Conservation (phyloP, 2,113 vertebrate species). For the Cololabis saira region DNA sequence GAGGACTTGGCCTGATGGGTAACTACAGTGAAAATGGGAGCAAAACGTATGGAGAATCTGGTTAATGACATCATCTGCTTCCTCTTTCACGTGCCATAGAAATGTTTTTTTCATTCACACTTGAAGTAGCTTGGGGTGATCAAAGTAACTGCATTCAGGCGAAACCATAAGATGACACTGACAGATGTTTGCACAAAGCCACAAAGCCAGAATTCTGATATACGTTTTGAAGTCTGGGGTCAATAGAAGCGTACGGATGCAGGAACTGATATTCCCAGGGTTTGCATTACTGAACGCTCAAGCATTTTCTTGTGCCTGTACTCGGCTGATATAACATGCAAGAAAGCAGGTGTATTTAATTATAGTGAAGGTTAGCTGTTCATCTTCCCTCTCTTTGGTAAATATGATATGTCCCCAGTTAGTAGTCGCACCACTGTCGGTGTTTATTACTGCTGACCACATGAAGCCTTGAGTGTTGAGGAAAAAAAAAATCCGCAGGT, state of each 20-base stretch:
- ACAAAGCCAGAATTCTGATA: slow-evolving; percentile 28
- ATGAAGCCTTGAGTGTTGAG: slow-evolving; percentile 40
- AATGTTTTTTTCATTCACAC: slow-evolving; percentile 54
- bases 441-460: slow-evolving; percentile 75
- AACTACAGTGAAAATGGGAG: slow-evolving; percentile 34
- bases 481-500: slow-evolving; percentile 69
- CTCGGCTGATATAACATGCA: slow-evolving; percentile 30
- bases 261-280: slow-evolving; percentile 32
- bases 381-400: slow-evolving; percentile 50
- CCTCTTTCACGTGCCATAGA: slow-evolving; percentile 54
- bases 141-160: slow-evolving; percentile 56
- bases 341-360: slow-evolving; percentile 47
- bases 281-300: slow-evolving; percentile 34
- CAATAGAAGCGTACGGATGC: slow-evolving; percentile 40
- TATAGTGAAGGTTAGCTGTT: slow-evolving; percentile 58
- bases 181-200: slow-evolving; percentile 64
- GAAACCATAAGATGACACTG: slow-evolving; percentile 42
- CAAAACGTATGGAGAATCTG: slow-evolving; percentile 56
- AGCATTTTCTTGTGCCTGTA: slow-evolving; percentile 19
- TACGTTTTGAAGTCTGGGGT: slow-evolving; percentile 55
- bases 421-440: slow-evolving; percentile 59
- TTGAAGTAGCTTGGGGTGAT: slow-evolving; percentile 63
- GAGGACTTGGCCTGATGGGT: slow-evolving; percentile 26
- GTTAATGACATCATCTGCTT: slow-evolving; percentile 72
- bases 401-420: slow-evolving; percentile 71